Percentiles rank a stretch among this genome's conserved stretches.
Evolutionary conservation across 2,888 invertebrate genomes (phyloP).

Genomic region (Orgyia antiqua): DNA sequence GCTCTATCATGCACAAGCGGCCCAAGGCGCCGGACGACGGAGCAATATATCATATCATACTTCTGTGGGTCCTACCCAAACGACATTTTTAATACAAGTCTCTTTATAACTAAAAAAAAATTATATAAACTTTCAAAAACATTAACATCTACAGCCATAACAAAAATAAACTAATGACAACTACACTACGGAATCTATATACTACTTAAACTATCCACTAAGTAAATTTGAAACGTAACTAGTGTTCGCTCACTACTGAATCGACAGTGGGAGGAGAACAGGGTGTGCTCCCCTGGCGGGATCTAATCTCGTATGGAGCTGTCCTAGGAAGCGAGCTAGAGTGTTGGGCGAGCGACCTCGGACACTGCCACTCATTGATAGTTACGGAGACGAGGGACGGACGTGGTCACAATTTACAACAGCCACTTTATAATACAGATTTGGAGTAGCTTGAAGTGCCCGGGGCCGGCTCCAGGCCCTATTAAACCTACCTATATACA

Average conservation of each 20-base stretch:
- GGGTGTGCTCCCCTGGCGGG: constrained; percentile 22
- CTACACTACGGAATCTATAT: constrained; percentile 72
- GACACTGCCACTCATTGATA: constrained; percentile 18
- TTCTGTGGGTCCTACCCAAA: constrained; percentile 50
- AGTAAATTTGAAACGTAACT: constrained; percentile 70
- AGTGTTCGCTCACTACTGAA: constrained; percentile 67
- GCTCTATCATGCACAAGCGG: constrained; percentile 13
- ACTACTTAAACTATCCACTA: constrained; percentile 72
- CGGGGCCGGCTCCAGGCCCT: constrained; percentile 40
- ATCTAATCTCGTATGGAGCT: constrained; percentile 47
- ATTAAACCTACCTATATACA: constrained; percentile 66
- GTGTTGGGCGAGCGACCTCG: constrained; percentile 23
- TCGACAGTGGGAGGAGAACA: constrained; percentile 38
- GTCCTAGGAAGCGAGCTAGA: constrained; percentile 52
- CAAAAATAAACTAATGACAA: constrained; percentile 74
- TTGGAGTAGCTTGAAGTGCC: constrained; percentile 33
- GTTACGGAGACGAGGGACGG: constrained; percentile 32
- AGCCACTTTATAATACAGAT: constrained; percentile 32
- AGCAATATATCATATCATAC: constrained; percentile 17
- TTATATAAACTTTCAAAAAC: constrained; percentile 71
- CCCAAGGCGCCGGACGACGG: constrained; percentile 17
- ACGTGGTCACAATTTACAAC: constrained; percentile 33
- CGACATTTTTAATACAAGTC: constrained; percentile 52
- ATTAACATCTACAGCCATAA: constrained; percentile 77
- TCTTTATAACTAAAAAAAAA: constrained; percentile 64